Evolutionary conservation across 2,888 invertebrate species (phyloP).

Genomic region (Sarcophaga caerulescens): DNA sequence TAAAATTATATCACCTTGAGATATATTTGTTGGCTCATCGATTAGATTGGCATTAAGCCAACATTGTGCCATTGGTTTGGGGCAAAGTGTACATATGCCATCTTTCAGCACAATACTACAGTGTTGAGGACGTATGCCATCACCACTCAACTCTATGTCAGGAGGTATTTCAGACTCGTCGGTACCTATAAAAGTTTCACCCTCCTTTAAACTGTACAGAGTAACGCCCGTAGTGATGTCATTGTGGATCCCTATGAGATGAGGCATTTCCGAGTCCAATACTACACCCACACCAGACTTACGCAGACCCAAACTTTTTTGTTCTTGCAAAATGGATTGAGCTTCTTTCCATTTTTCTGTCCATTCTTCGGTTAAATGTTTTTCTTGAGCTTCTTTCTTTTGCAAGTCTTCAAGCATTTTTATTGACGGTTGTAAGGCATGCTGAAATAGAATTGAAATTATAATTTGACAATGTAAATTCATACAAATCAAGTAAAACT

Average conservation of each 20-base stretch:
- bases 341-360: slow-evolving; percentile 96
- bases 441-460: slow-evolving; percentile 74
- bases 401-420: slow-evolving; percentile 91
- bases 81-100: slow-evolving; percentile 89
- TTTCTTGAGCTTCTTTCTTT: slow-evolving; percentile 95
- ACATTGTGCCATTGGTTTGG: slow-evolving; percentile 88
- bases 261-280: slow-evolving; percentile 94
- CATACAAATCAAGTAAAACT: slow-evolving; percentile 71
- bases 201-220: slow-evolving; percentile 94
- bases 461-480: not conserved
- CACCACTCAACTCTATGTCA: slow-evolving; percentile 90
- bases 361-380: slow-evolving; percentile 94
- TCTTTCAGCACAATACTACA: slow-evolving; percentile 87
- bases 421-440: slow-evolving; percentile 84
- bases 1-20: slow-evolving; percentile 90
- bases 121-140: slow-evolving; percentile 90
- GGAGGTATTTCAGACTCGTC: slow-evolving; percentile 85
- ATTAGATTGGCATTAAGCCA: slow-evolving; percentile 92
- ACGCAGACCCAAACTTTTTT: slow-evolving; percentile 91
- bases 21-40: slow-evolving; percentile 89
- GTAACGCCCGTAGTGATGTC: slow-evolving; percentile 96
- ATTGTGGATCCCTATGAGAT: slow-evolving; percentile 95
- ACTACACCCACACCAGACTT: slow-evolving; percentile 95
- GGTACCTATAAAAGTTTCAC: slow-evolving; percentile 92
- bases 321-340: slow-evolving; percentile 93